Percentiles rank a stretch among this genome's conserved stretches.
phyloP scores from a whole-genome alignment of 2,113 vertebrate species.

The Chiloscyllium plagiosum region DNA sequence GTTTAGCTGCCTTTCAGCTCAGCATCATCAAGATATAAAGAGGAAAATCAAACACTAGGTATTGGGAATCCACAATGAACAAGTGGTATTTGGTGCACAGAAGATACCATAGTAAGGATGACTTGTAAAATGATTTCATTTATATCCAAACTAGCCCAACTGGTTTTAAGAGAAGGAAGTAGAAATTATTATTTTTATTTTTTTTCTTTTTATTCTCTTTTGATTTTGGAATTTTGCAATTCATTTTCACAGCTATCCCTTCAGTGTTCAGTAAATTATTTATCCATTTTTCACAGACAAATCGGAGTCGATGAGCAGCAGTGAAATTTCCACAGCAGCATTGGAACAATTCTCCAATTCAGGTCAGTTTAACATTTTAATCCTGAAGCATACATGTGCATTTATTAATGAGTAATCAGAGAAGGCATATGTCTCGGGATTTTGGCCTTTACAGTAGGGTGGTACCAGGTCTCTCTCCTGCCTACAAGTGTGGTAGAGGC shows the following conservation, averaged over 20 bases:
- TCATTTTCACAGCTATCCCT: background rate
- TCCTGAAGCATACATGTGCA: background rate
- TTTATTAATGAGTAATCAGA: background rate
- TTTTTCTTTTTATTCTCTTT: background rate
- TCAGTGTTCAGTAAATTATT: background rate
- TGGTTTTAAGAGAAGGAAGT: background rate
- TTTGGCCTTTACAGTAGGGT: too few species aligned
- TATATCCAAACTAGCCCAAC: background rate
- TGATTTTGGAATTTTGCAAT: background rate
- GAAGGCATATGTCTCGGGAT: background rate
- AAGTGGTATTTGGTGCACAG: background rate
- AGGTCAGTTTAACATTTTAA: background rate
- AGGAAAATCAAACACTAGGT: background rate
- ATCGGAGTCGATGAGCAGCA: constrained; percentile 35
- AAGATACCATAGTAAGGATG: background rate
- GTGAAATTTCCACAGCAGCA: constrained; percentile 12
- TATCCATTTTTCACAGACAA: background rate
- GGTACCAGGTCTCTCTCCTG: background rate
- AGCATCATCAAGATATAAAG: background rate
- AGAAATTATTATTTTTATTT: background rate
- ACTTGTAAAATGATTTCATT: background rate
- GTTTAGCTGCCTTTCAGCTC: background rate
- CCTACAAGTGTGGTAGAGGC: too few species aligned
- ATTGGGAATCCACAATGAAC: background rate
- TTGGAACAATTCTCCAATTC: constrained; percentile 23